These are phyloP conservation scores for Latrodectus hesperus DNA, from an alignment of 2,888 invertebrate genomes.

Conservation along the genomic window DNA sequence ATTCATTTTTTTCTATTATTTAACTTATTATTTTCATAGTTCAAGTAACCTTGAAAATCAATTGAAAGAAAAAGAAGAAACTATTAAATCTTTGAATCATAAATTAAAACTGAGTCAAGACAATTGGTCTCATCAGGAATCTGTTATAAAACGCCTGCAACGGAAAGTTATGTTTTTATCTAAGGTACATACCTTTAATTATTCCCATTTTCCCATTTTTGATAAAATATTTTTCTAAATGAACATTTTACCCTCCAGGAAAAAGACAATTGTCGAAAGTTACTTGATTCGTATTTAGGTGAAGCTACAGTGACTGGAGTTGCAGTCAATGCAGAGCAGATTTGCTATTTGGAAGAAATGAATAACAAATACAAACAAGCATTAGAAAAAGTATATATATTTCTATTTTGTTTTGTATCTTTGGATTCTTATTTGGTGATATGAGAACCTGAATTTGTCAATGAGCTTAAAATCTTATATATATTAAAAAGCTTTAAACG, in stretches of 20 bases:
- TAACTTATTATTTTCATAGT: conserved; percentile 11
- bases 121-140: conserved; percentile 41
- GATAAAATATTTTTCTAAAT: neutral
- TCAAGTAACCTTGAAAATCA: conserved; percentile 50
- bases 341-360: conserved; percentile 50
- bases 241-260: conserved; percentile 29
- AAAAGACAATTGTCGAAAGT: conserved; percentile 51
- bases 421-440: too few relatives aligned
- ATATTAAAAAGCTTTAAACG: too few relatives aligned
- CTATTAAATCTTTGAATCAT: conserved; percentile 39
- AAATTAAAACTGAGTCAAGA: conserved; percentile 32
- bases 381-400: conserved; percentile 53
- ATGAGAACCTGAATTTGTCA: too few relatives aligned
- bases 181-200: conserved; percentile 21
- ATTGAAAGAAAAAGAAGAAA: conserved; percentile 37
- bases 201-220: too few relatives aligned
- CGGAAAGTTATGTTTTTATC: conserved; percentile 52
- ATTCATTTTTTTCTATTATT: neutral
- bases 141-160: conserved; percentile 56
- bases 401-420: neutral
- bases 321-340: conserved; percentile 37
- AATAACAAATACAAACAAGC: conserved; percentile 48
- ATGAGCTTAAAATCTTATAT: too few relatives aligned
- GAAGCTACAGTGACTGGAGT: conserved; percentile 53
- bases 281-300: conserved; percentile 58